These are phyloP conservation scores for Semnornis frantzii DNA, from an alignment of 2,113 vertebrate species.

Conservation along the genomic window DNA sequence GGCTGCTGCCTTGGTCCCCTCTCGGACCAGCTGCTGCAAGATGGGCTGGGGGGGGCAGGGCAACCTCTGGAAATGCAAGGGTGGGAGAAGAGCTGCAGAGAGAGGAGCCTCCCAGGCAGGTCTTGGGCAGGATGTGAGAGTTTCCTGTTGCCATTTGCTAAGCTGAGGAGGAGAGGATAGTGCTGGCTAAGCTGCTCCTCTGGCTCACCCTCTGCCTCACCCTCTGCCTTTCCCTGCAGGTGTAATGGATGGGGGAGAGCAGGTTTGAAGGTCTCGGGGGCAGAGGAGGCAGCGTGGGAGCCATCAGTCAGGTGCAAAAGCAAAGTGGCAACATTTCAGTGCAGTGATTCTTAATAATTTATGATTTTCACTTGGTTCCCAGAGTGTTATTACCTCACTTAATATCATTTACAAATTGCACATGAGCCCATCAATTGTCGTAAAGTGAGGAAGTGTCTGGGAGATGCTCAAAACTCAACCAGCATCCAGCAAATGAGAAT, in stretches of 20 bases:
- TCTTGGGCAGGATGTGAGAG: not conserved
- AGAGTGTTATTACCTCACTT: constrained; percentile 72
- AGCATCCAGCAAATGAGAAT: constrained; percentile 47
- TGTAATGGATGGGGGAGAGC: constrained; percentile 7
- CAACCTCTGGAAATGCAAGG: not conserved
- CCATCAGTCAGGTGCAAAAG: constrained; percentile 54
- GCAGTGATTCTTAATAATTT: constrained; percentile 68
- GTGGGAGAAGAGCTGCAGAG: rapidly evolving
- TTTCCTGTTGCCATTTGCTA: rapidly evolving
- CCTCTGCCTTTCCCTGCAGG: not conserved
- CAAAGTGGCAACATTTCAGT: constrained; percentile 44
- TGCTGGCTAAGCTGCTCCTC: constrained; percentile 40
- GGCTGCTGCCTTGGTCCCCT: not conserved
- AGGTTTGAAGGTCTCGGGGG: constrained; percentile 30
- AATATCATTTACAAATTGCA: constrained; percentile 74
- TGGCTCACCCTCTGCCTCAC: not conserved
- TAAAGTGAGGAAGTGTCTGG: constrained; percentile 70
- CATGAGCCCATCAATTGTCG: constrained; percentile 68
- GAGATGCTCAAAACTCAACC: constrained; percentile 55
- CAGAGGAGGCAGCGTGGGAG: constrained; percentile 1
- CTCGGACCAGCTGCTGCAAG: not conserved
- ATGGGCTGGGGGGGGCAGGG: not conserved
- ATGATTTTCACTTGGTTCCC: constrained; percentile 56
- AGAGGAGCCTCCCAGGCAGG: not conserved
- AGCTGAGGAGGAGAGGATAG: not conserved